These are phyloP conservation scores for Drosophila silvestris DNA, from an alignment of 2,888 invertebrate genomes.

Conservation along the genomic window DNA sequence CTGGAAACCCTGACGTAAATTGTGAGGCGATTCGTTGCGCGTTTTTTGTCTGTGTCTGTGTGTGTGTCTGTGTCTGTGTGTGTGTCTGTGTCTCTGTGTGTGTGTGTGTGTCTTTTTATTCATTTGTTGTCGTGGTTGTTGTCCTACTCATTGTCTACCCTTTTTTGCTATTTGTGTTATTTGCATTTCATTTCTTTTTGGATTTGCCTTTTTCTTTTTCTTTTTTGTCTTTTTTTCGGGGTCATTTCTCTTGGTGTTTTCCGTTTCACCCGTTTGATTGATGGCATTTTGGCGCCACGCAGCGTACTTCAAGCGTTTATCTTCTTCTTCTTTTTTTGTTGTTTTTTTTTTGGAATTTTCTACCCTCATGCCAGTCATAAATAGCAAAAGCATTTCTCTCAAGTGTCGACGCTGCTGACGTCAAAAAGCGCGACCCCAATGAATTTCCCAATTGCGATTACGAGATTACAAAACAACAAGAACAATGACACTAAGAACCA, in stretches of 20 bases:
- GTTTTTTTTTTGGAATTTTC: background rate
- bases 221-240: slow-evolving; percentile 8
- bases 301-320: slow-evolving; percentile 51
- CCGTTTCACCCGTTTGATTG: slow-evolving; percentile 50
- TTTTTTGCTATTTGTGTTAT: slow-evolving; percentile 21
- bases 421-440: slow-evolving; percentile 36
- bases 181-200: slow-evolving; percentile 37
- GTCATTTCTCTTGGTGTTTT: slow-evolving; percentile 26
- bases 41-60: slow-evolving; percentile 10
- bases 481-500: background rate
- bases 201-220: slow-evolving; percentile 11
- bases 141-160: slow-evolving; percentile 36
- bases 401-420: slow-evolving; percentile 27
- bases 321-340: background rate
- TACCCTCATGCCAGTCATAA: slow-evolving; percentile 40
- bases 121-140: slow-evolving; percentile 1
- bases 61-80: slow-evolving; percentile 8
- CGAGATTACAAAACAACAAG: slow-evolving; percentile 18
- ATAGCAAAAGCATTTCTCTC: slow-evolving; percentile 33
- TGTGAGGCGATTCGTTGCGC: slow-evolving; percentile 52
- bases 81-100: slow-evolving; percentile 4
- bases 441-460: slow-evolving; percentile 28
- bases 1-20: slow-evolving; percentile 44
- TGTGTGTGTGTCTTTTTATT: slow-evolving; percentile 12
- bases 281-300: slow-evolving; percentile 54